Percentiles rank a stretch among this genome's conserved stretches.
phyloP scores from a whole-genome alignment of 23 tunicate genomes.

The Diplosoma virens region DNA sequence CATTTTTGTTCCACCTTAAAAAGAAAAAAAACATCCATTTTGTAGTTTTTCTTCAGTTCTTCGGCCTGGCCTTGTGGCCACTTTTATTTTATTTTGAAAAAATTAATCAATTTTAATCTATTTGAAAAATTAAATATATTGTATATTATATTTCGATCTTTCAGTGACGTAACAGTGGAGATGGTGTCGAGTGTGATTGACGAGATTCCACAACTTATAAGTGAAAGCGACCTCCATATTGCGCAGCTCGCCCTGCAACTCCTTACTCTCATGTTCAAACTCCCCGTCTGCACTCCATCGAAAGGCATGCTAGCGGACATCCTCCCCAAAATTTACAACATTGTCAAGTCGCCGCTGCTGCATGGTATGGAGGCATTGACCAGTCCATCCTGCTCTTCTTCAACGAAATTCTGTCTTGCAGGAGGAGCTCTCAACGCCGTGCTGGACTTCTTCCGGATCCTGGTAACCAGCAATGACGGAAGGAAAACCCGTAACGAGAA shows the following conservation, averaged over 20 bases:
- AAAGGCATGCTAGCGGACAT: constrained; percentile 40
- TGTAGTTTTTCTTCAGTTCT: too few relatives aligned
- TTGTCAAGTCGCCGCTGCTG: constrained; percentile 77
- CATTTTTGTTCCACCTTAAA: too few relatives aligned
- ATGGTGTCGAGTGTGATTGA: constrained; percentile 70
- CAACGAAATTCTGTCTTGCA: background rate
- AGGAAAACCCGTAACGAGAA: constrained; percentile 10
- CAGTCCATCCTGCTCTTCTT: too few relatives aligned
- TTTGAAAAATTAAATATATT: too few relatives aligned
- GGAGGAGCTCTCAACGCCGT: constrained; percentile 77
- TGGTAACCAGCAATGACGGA: constrained; percentile 46
- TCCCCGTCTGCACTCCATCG: constrained; percentile 13
- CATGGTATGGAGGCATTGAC: constrained; percentile 58
- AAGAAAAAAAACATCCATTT: too few relatives aligned
- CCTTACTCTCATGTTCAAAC: constrained; percentile 50
- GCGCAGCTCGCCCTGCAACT: constrained; percentile 87
- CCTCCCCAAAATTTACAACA: constrained; percentile 65
- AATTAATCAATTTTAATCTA: too few relatives aligned
- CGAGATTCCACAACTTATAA: constrained; percentile 87
- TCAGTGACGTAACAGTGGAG: constrained; percentile 72
- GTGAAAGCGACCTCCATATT: constrained; percentile 84
- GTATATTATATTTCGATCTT: too few relatives aligned
- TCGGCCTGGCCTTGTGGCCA: too few relatives aligned
- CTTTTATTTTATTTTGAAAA: too few relatives aligned
- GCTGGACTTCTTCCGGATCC: constrained; percentile 60